phyloP scores from a whole-genome alignment of 1,140 invertebrate genomes.

The Eupeodes corollae region DNA sequence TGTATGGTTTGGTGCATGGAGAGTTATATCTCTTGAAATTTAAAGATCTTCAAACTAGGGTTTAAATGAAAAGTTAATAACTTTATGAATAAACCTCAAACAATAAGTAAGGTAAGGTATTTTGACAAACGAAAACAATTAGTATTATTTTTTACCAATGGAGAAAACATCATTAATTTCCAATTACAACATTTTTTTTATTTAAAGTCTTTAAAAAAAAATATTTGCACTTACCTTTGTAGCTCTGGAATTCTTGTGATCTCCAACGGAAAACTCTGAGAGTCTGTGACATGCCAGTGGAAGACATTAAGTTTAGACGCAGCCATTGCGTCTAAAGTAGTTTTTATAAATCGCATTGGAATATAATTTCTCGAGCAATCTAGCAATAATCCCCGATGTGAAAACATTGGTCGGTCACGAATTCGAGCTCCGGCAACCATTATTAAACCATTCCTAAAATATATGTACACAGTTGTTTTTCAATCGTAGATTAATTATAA shows the following conservation, averaged over 20 bases:
- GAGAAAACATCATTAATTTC: no score
- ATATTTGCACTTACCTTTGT: conserved; percentile 41
- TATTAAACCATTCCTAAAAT: conserved; percentile 35
- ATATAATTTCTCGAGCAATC: conserved; percentile 70
- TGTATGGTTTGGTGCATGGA: no score
- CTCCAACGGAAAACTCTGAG: conserved; percentile 73
- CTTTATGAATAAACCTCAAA: no score
- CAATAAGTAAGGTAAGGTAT: no score
- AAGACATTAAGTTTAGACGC: conserved; percentile 73
- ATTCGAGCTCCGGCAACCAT: conserved; percentile 41
- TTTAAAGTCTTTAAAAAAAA: no score
- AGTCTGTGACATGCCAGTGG: conserved; percentile 77
- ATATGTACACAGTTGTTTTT: no score
- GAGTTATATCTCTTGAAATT: no score
- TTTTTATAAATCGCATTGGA: conserved; percentile 49
- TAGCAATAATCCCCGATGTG: conserved; percentile 59
- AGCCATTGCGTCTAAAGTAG: conserved; percentile 68
- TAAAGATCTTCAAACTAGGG: no score
- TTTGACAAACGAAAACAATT: no score
- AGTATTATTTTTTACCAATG: no score
- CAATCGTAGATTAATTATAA: not conserved
- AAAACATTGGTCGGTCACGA: conserved; percentile 55
- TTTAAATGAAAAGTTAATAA: no score
- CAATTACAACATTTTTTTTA: no score
- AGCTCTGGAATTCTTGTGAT: conserved; percentile 61